phyloP scores from a whole-genome alignment of 2,888 invertebrate genomes.

The Uloborus plumipes region DNA sequence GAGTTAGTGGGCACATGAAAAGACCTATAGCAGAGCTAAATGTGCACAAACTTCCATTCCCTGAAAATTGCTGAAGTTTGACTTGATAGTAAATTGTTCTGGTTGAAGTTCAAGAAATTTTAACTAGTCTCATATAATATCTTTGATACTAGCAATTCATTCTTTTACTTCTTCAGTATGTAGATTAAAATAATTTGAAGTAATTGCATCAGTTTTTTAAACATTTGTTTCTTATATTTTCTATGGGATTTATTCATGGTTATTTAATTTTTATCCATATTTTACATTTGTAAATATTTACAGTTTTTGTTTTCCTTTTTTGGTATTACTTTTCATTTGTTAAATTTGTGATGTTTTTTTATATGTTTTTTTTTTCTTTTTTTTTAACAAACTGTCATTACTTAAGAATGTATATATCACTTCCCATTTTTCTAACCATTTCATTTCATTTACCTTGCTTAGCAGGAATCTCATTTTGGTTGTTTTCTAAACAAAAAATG shows the following conservation, averaged over 20 bases:
- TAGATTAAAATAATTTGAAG: too few species aligned
- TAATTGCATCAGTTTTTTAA: too few species aligned
- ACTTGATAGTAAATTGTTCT: too few species aligned
- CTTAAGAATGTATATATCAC: neutral
- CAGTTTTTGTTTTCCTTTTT: constrained; percentile 38
- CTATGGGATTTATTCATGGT: too few species aligned
- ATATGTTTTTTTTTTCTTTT: neutral
- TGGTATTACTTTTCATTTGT: constrained; percentile 44
- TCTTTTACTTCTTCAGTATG: too few species aligned
- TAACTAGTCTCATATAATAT: too few species aligned
- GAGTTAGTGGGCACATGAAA: constrained; percentile 5
- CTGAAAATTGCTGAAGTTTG: too few species aligned
- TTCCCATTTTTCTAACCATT: neutral
- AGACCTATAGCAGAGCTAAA: constrained; percentile 44
- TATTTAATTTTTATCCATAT: too few species aligned
- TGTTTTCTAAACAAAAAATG: neutral
- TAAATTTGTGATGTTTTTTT: constrained; percentile 23
- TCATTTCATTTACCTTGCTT: neutral
- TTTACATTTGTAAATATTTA: constrained; percentile 34
- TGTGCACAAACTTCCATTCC: constrained; percentile 57
- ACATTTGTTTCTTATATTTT: too few species aligned
- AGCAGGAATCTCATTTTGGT: neutral
- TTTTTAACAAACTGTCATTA: neutral
- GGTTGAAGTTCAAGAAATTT: too few species aligned
- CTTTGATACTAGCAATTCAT: too few species aligned